Percentiles rank a stretch among this genome's conserved stretches.
These are phyloP conservation scores for Danaus chrysippus DNA, from an alignment of 2,888 invertebrate species.

Conservation along the genomic window DNA sequence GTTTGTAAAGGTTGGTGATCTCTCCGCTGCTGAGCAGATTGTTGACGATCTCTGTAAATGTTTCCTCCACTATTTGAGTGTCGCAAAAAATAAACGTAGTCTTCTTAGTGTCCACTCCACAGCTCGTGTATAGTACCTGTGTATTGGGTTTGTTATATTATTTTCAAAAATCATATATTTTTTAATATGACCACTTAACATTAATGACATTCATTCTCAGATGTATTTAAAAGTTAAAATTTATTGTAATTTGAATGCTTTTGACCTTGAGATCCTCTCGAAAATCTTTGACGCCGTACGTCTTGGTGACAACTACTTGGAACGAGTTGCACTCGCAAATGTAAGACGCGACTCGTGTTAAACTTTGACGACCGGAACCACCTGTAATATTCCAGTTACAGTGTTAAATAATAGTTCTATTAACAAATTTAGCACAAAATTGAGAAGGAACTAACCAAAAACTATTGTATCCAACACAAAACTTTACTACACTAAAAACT, in stretches of 20 bases:
- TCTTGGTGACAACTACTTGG: constrained; percentile 88
- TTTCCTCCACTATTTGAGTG: constrained; percentile 90
- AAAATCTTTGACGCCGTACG: constrained; percentile 87
- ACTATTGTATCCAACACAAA: no score
- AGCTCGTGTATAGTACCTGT: constrained; percentile 80
- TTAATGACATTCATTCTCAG: no score
- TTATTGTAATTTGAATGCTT: neutral
- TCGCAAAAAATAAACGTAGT: constrained; percentile 92
- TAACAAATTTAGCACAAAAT: no score
- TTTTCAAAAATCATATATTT: no score
- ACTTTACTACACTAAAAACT: no score
- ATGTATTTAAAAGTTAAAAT: neutral
- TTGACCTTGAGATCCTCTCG: constrained; percentile 87
- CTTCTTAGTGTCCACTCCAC: constrained; percentile 87
- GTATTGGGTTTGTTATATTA: no score
- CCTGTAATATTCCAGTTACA: constrained; percentile 58
- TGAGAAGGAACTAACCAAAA: no score
- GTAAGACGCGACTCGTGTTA: constrained; percentile 87
- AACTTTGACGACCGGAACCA: constrained; percentile 90
- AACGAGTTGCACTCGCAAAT: constrained; percentile 88
- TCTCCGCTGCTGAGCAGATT: constrained; percentile 93
- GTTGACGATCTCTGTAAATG: constrained; percentile 93
- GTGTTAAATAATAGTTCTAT: no score
- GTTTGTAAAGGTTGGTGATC: constrained; percentile 91
- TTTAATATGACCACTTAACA: no score